These are phyloP conservation scores for Enoplosus armatus DNA, from an alignment of 2,797 vertebrate species.

Conservation along the genomic window DNA sequence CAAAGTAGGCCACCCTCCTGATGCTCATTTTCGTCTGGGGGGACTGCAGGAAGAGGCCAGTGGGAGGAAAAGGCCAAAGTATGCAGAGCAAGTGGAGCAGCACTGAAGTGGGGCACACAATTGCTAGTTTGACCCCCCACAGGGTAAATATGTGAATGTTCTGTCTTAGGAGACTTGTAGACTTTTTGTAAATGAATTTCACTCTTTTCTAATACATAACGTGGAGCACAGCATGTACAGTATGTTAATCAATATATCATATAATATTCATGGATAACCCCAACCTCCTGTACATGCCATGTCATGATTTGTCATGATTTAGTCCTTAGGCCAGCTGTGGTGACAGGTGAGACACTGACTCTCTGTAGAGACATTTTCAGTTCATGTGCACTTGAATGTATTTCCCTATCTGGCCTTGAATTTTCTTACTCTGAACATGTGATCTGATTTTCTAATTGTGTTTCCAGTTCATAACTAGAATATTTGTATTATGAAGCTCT, in stretches of 20 bases:
- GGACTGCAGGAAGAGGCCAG: neutral
- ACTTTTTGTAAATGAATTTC: neutral
- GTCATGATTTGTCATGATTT: no score
- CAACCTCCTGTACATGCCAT: no score
- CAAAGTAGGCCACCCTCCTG: conserved; percentile 4
- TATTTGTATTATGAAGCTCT: neutral
- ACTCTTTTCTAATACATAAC: neutral
- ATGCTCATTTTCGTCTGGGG: neutral
- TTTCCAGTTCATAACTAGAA: neutral
- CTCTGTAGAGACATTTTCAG: neutral
- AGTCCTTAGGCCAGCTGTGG: no score
- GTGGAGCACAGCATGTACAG: neutral
- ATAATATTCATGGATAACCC: no score
- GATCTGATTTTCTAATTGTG: neutral
- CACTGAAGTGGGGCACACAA: neutral
- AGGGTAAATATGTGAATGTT: neutral
- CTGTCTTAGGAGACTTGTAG: neutral
- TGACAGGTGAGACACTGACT: no score
- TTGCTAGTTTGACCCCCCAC: neutral
- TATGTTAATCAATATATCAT: neutral
- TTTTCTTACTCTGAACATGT: neutral
- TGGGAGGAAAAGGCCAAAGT: conserved; percentile 1
- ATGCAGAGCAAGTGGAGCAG: neutral
- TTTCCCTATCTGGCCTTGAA: neutral
- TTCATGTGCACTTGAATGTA: neutral